Percentiles rank a stretch among this genome's conserved stretches.
phyloP scores from a whole-genome alignment of 2,113 vertebrate genomes.

The Oncorhynchus keta region DNA sequence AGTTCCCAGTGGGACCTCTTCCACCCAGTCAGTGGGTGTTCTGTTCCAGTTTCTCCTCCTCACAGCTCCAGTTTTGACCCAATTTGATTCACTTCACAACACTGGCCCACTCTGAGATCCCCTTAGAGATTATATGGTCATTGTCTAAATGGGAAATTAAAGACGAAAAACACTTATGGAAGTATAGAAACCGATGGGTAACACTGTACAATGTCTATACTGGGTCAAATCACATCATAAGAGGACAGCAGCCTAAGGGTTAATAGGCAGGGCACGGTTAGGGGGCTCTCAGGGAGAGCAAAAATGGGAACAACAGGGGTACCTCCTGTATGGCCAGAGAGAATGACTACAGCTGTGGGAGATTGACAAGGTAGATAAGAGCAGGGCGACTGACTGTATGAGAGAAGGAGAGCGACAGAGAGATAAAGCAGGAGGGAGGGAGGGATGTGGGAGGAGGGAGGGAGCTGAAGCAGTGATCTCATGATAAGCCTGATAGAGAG shows the following conservation, averaged over 20 bases:
- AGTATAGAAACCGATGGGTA: background rate
- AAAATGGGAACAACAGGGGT: slow-evolving; percentile 41
- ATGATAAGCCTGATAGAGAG: slow-evolving; percentile 36
- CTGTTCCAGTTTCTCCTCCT: slow-evolving; percentile 66
- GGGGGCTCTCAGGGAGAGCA: slow-evolving; percentile 40
- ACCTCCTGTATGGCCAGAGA: slow-evolving; percentile 39
- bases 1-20: slow-evolving; percentile 60
- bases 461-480: slow-evolving; percentile 57
- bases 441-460: slow-evolving; percentile 14
- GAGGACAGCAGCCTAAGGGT: slow-evolving; percentile 9
- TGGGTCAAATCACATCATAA: slow-evolving; percentile 23
- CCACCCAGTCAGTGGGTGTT: slow-evolving; percentile 45
- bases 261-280: slow-evolving; percentile 1
- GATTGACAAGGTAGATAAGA: slow-evolving; percentile 69
- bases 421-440: slow-evolving; percentile 6
- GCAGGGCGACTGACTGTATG: slow-evolving; percentile 46
- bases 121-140: too few species aligned
- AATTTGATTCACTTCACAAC: slow-evolving; percentile 57
- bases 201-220: background rate
- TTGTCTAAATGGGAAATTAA: background rate
- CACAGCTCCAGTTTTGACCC: slow-evolving; percentile 64
- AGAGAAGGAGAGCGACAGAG: slow-evolving; percentile 57
- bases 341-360: slow-evolving; percentile 56
- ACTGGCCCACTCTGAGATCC: background rate
- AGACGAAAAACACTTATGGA: background rate